These are phyloP conservation scores for Mesocricetus auratus DNA, from an alignment of 2,113 vertebrate species.

Conservation along the genomic window DNA sequence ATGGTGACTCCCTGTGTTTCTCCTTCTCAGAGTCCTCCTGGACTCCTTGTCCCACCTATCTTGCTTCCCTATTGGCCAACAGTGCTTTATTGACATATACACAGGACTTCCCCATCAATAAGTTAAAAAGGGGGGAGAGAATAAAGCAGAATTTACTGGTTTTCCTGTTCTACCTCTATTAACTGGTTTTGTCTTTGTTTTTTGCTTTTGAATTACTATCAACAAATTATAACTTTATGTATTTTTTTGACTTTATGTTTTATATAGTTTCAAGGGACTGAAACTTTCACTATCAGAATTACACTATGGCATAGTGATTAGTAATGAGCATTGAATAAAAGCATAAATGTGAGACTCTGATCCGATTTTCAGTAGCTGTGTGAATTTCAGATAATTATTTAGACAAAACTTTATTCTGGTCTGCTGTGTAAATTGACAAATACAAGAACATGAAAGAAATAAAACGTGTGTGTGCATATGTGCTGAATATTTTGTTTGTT, in stretches of 20 bases:
- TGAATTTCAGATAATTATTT: background rate
- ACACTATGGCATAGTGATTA: background rate
- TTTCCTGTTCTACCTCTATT: background rate
- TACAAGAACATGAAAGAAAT: background rate
- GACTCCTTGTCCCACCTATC: too few relatives aligned
- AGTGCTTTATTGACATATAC: too few relatives aligned
- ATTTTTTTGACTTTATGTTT: constrained; percentile 12
- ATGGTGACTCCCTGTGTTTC: too few relatives aligned
- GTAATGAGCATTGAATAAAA: background rate
- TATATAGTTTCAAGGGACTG: background rate
- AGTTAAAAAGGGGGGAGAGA: too few relatives aligned
- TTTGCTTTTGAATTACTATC: background rate
- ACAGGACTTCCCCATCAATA: too few relatives aligned
- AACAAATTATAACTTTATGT: background rate
- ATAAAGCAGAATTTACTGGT: background rate
- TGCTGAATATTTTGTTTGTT: background rate
- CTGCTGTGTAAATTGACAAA: background rate
- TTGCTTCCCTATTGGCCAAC: too few relatives aligned
- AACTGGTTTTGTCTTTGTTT: background rate
- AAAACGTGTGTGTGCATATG: background rate
- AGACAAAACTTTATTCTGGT: background rate
- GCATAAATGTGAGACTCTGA: background rate
- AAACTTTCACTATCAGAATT: background rate
- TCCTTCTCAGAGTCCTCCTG: too few relatives aligned
- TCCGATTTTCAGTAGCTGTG: background rate